phyloP scores from a whole-genome alignment of 1,140 invertebrate genomes.

The Meloidogyne exigua region DNA sequence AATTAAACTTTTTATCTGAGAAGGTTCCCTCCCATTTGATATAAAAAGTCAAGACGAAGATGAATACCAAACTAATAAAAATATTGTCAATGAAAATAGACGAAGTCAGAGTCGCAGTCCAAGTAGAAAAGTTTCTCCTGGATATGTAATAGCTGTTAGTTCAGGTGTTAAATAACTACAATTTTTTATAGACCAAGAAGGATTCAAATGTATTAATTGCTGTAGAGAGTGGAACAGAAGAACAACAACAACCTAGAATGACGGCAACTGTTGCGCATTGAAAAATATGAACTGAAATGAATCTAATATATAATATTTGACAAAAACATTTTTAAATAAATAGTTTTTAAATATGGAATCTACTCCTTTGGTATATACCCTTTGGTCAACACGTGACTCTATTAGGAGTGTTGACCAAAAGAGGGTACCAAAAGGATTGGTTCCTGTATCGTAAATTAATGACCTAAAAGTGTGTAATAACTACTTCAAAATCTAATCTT shows the following conservation, averaged over 20 bases:
- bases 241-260: not conserved
- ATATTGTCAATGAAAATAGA: not conserved
- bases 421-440: no score
- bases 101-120: not conserved
- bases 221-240: not conserved
- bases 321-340: no score
- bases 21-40: not conserved
- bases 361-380: no score
- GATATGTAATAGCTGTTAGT: not conserved
- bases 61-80: not conserved
- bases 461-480: no score
- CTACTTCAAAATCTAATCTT: no score
- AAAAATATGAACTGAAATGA: no score
- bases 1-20: not conserved
- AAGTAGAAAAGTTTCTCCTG: not conserved
- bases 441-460: no score
- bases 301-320: no score
- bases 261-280: not conserved
- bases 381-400: no score
- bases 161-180: not conserved
- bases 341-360: no score
- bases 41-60: not conserved
- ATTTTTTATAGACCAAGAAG: not conserved
- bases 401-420: no score
- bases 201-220: not conserved